Conservation (phyloP, 2,113 vertebrate species). For the Aramus guarauna region DNA sequence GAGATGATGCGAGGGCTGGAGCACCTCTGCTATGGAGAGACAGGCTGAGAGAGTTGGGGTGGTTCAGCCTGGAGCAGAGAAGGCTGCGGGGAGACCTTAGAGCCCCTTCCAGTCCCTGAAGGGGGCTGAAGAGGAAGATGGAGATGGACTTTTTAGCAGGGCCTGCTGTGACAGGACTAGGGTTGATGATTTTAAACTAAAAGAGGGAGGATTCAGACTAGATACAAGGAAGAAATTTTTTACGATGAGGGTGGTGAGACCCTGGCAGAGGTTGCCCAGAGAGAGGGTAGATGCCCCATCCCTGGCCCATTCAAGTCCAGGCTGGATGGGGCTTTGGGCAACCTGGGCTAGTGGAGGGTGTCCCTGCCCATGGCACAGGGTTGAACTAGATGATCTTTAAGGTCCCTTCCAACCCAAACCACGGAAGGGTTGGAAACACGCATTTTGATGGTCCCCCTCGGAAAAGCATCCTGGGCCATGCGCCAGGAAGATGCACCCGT, state of each 20-base stretch:
- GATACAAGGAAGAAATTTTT: not conserved
- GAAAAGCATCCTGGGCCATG: accelerated
- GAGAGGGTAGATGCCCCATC: not conserved
- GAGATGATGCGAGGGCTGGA: not conserved
- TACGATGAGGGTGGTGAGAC: accelerated
- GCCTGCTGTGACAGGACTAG: accelerated
- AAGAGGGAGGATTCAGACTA: not conserved
- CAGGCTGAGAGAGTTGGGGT: not conserved
- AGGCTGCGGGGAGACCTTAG: not conserved
- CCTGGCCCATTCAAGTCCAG: not conserved
- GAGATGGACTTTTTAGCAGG: no score
- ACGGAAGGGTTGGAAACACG: no score
- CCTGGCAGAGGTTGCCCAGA: not conserved
- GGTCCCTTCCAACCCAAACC: not conserved
- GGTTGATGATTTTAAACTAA: not conserved
- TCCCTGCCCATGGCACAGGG: not conserved
- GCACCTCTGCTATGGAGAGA: accelerated
- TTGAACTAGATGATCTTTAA: accelerated
- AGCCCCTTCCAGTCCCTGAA: not conserved
- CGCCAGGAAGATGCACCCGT: accelerated
- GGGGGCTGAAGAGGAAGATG: not conserved
- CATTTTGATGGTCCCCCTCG: accelerated
- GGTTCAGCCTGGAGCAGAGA: not conserved
- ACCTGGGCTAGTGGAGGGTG: accelerated
- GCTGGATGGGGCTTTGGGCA: not conserved